Base-by-base conservation (phyloP, 2,797 vertebrate genomes). In the Tiaroga cobitis region DNA sequence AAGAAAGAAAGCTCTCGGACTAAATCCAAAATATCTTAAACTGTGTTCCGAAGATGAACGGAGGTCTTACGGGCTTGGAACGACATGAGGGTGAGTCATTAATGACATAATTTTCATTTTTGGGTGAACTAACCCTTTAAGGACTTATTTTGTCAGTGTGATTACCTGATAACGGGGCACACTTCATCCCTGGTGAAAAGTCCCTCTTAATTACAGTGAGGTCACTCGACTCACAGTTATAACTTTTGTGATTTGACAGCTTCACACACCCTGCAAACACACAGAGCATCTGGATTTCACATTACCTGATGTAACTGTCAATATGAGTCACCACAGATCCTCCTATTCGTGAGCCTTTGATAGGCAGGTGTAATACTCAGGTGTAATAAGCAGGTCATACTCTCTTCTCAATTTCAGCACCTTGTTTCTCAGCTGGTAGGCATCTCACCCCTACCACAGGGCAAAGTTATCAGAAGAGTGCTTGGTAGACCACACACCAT, bases 301-400 rank as follows among this genome's bases (percentile, higher is more conserved):
- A 80, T 85, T 41, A 68, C 46, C 24, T 34, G n/a, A 80, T 68
- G 67, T n/a, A 72, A 9, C 75, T 79, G 68, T 79, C 67, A 83
- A 15, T 24, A 73, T 70, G n/a, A 70, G 81, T 76, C 69, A 74
- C 39, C 46, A 59, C 59, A 61, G 18, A 61, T 83, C 67, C 39
- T n/a, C 37, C 37, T 59, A n/a, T 61, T 39, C 13, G 34, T 79
- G 74, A 67, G 54, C 13, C 46, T 59, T 54, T 82, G 79, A 51
- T 56, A 69, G 37, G 34, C 43, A 82, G 72, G 56, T 80, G 68
- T 78, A n/a, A n/a, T n/a, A n/a, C n/a, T n/a, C n/a, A n/a, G n/a
- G n/a, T n/a, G n/a, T n/a, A n/a, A n/a, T n/a, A 49, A 83, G 63
- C 74, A 78, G 19, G 19, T 68, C 3, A 67, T 69, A 51, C 3